phyloP scores from a whole-genome alignment of 2,888 invertebrate species.

The Rapana venosa region DNA sequence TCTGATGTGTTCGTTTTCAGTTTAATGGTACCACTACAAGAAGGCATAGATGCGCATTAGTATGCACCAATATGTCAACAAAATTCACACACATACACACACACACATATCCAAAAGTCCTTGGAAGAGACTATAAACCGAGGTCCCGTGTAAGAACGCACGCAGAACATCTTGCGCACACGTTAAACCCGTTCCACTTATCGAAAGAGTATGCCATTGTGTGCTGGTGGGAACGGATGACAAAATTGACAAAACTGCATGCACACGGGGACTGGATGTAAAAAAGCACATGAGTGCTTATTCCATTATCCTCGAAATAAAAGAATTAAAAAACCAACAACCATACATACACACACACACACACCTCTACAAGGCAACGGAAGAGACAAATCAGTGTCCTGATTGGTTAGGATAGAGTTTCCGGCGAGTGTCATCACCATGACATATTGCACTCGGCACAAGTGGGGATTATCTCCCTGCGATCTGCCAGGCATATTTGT shows the following conservation, averaged over 20 bases:
- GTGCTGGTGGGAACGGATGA: too few species aligned
- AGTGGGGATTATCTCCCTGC: background rate
- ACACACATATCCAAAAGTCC: background rate
- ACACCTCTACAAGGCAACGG: background rate
- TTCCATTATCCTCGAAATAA: too few species aligned
- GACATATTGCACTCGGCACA: background rate
- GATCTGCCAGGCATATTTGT: background rate
- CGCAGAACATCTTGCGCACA: background rate
- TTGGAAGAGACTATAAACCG: too few species aligned
- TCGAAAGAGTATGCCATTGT: too few species aligned
- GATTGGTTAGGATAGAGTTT: conserved; percentile 16
- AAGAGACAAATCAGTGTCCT: background rate
- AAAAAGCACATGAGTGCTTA: too few species aligned
- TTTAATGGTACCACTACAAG: too few species aligned
- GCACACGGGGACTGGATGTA: too few species aligned
- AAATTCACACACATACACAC: background rate
- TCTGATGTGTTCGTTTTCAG: too few species aligned
- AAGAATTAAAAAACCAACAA: background rate
- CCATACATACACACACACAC: background rate
- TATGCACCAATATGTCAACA: background rate
- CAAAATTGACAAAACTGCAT: too few species aligned
- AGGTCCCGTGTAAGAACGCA: background rate
- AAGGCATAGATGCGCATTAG: too few species aligned
- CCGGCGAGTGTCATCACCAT: background rate
- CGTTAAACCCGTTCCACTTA: too few species aligned